Conservation (phyloP, 2,797 vertebrate species). For the Potorous gilbertii region DNA sequence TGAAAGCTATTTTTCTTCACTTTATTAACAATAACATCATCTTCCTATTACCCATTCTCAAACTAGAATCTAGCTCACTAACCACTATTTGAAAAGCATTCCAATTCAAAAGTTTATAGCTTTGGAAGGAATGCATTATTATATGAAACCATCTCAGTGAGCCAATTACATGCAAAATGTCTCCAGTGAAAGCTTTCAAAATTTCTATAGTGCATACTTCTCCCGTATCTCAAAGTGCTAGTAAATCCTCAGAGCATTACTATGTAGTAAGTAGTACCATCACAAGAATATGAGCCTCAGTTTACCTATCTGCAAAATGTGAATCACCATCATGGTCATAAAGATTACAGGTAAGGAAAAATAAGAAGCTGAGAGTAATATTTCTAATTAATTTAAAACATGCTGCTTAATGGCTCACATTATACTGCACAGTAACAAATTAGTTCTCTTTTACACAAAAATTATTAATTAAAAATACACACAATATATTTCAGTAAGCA, state of each 20-base stretch:
- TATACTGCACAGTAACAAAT: slow-evolving; percentile 10
- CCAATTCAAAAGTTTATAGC: slow-evolving; percentile 55
- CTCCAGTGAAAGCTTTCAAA: slow-evolving; percentile 50
- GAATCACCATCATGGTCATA: background rate
- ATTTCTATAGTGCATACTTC: slow-evolving; percentile 55
- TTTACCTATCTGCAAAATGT: background rate
- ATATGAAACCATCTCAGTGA: slow-evolving; percentile 53
- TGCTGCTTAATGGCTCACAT: slow-evolving; percentile 44
- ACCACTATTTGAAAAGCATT: slow-evolving; percentile 63
- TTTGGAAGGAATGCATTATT: slow-evolving; percentile 59
- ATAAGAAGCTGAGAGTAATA: slow-evolving; percentile 69
- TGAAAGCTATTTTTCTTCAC: slow-evolving; percentile 50
- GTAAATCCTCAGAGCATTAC: slow-evolving; percentile 44
- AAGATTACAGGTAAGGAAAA: slow-evolving; percentile 69
- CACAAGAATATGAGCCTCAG: slow-evolving; percentile 31
- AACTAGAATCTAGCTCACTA: slow-evolving; percentile 64
- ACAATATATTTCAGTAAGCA: slow-evolving; percentile 42
- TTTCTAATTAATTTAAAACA: too few species aligned
- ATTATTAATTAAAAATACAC: slow-evolving; percentile 40
- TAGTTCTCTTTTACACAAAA: slow-evolving; percentile 58
- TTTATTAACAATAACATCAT: slow-evolving; percentile 48
- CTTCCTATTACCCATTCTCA: slow-evolving; percentile 64
- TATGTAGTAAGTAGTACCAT: slow-evolving; percentile 51
- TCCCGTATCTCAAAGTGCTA: slow-evolving; percentile 57
- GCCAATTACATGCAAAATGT: slow-evolving; percentile 54